phyloP scores from a whole-genome alignment of 2,888 invertebrate genomes.

The Ochropleura leucogaster region DNA sequence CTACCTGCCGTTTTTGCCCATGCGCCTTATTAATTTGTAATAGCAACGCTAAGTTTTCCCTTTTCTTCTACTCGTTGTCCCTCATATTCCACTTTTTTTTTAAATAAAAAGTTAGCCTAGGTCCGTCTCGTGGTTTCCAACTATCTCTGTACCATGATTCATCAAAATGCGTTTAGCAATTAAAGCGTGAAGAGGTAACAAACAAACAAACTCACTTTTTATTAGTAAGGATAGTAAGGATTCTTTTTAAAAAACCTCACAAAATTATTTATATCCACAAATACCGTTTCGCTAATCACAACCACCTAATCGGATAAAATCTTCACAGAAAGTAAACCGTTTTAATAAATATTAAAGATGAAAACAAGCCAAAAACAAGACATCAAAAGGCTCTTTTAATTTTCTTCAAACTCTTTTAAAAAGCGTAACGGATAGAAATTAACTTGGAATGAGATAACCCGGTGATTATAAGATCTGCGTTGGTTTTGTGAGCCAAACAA shows the following conservation, averaged over 20 bases:
- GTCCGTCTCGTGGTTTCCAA: too few species aligned
- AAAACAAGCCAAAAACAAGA: constrained; percentile 27
- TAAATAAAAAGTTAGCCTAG: too few species aligned
- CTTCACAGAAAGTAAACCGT: constrained; percentile 34
- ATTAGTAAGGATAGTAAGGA: too few species aligned
- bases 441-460: constrained; percentile 55
- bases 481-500: constrained; percentile 56
- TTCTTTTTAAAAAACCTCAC: background rate
- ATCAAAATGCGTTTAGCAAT: too few species aligned
- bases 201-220: too few species aligned
- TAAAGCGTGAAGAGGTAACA: too few species aligned
- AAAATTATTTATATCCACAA: background rate
- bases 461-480: constrained; percentile 52
- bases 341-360: constrained; percentile 49
- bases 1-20: too few species aligned
- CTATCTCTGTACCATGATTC: too few species aligned
- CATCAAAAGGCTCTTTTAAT: constrained; percentile 54
- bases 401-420: constrained; percentile 45
- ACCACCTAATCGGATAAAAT: constrained; percentile 11
- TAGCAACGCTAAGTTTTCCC: too few species aligned
- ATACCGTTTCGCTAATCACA: background rate
- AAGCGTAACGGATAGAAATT: constrained; percentile 56
- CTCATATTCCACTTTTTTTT: too few species aligned
- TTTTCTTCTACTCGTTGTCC: too few species aligned
- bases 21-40: too few species aligned